Conservation (phyloP, 2,797 vertebrate genomes). For the Morus bassanus region DNA sequence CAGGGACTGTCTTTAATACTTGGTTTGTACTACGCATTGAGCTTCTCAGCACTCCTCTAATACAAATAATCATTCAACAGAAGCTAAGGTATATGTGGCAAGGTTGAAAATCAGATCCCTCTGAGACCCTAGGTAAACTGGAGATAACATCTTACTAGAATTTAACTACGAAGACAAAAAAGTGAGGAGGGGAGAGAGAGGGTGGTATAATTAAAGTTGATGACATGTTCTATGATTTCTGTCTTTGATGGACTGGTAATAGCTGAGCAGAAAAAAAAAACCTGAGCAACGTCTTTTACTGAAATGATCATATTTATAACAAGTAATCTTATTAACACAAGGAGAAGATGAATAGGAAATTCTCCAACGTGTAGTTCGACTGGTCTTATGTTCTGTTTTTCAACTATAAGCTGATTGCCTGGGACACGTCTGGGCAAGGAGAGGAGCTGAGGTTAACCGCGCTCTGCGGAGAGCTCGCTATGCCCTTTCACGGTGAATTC, state of each 20-base stretch:
- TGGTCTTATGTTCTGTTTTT: conserved; percentile 15
- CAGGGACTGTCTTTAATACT: neutral
- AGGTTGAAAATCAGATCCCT: neutral
- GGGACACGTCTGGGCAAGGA: conserved; percentile 21
- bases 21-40: neutral
- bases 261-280: neutral
- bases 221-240: neutral
- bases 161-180: neutral
- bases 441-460: conserved; percentile 11
- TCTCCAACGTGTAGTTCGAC: neutral
- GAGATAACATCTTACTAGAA: neutral
- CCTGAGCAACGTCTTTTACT: neutral
- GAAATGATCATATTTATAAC: neutral
- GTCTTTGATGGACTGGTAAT: neutral
- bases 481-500: conserved; percentile 17
- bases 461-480: rapidly evolving
- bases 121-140: neutral
- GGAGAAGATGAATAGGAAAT: conserved; percentile 3
- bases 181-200: neutral
- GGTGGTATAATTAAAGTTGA: neutral
- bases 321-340: neutral
- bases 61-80: neutral
- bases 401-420: conserved; percentile 5
- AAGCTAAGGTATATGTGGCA: neutral
- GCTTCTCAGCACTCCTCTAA: neutral